Percentiles rank a stretch among this genome's conserved stretches.
Evolutionary conservation across 1,140 invertebrate species (phyloP).

Genomic region (Rhopalosiphum maidis): DNA sequence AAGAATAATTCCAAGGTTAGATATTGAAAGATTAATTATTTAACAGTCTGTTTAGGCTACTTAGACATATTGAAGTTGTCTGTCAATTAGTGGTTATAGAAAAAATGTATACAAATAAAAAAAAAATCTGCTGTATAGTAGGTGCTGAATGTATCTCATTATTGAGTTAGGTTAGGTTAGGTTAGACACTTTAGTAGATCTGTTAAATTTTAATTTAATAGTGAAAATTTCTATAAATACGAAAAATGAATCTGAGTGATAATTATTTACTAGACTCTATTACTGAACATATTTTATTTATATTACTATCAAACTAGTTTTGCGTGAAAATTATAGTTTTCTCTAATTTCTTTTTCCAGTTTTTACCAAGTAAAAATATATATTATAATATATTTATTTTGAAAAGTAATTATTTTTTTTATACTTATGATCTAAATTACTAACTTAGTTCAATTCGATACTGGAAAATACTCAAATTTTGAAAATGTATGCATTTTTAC

Average conservation of each 20-base stretch:
- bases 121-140: neutral
- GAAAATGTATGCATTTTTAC: neutral
- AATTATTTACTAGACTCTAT: neutral
- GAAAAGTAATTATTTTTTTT: neutral
- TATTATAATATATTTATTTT: neutral
- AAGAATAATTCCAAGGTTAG: neutral
- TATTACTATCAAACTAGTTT: neutral
- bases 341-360: neutral
- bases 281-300: neutral
- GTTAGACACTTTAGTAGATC: neutral
- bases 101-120: neutral
- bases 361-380: neutral
- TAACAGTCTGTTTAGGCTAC: neutral
- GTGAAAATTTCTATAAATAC: neutral
- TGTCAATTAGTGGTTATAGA: neutral
- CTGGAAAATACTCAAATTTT: neutral
- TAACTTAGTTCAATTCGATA: neutral
- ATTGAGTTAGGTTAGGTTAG: neutral
- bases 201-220: neutral
- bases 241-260: neutral
- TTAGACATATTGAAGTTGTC: neutral
- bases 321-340: neutral
- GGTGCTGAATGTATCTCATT: neutral
- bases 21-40: slow-evolving; percentile 12
- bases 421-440: neutral